Evolutionary conservation across 2,888 invertebrate species (phyloP).

Genomic region (Caenorhabditis sp.): DNA sequence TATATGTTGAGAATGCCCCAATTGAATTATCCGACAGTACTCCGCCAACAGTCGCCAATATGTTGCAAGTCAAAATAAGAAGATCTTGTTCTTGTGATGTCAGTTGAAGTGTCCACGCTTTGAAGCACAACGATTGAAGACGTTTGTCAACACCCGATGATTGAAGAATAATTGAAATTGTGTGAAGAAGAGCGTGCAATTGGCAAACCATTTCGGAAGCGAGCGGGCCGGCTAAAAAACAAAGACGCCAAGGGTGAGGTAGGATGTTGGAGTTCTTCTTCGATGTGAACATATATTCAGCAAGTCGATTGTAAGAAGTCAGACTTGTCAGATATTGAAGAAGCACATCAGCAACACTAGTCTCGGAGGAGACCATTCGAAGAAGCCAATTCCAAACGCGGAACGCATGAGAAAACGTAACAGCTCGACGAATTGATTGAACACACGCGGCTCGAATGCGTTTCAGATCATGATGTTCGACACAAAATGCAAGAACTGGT

Average conservation of each 20-base stretch:
- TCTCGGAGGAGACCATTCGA: conserved; percentile 73
- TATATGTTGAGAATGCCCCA: background rate
- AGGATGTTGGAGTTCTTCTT: conserved; percentile 46
- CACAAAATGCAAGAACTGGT: conserved; percentile 86
- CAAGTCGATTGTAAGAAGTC: conserved; percentile 56
- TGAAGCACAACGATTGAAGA: conserved; percentile 65
- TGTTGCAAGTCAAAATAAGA: conserved; percentile 66
- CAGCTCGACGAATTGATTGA: conserved; percentile 80
- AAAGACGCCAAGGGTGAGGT: conserved; percentile 68
- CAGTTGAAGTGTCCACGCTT: conserved; percentile 69
- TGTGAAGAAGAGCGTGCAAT: conserved; percentile 66
- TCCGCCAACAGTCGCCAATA: conserved; percentile 65
- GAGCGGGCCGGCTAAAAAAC: conserved; percentile 62
- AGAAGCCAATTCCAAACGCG: conserved; percentile 92
- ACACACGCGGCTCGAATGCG: conserved; percentile 85
- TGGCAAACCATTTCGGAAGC: conserved; percentile 62
- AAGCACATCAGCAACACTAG: conserved; percentile 88
- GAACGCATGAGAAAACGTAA: conserved; percentile 65
- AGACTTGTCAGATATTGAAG: conserved; percentile 75
- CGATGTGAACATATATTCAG: conserved; percentile 30
- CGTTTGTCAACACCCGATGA: conserved; percentile 56
- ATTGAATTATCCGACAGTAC: conserved; percentile 63
- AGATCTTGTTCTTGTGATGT: conserved; percentile 69
- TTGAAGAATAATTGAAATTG: conserved; percentile 65
- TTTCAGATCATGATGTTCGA: conserved; percentile 72